Conservation (phyloP, 1,140 invertebrate species). For the Psilanteris sp. region DNA sequence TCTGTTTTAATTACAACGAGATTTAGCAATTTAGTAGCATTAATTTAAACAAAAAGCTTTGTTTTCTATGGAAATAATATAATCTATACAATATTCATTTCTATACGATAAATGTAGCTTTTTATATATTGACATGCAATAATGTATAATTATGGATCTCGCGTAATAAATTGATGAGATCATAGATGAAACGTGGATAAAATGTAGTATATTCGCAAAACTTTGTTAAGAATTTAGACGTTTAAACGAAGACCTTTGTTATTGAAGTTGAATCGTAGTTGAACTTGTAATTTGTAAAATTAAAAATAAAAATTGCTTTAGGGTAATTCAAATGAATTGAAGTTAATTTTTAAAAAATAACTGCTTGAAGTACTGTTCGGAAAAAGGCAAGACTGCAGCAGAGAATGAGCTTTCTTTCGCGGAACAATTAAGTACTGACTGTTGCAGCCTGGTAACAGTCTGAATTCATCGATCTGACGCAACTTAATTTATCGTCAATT, state of each 20-base stretch:
- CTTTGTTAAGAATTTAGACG: no score
- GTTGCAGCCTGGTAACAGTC: constrained; percentile 12
- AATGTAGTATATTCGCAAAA: no score
- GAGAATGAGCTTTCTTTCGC: constrained; percentile 20
- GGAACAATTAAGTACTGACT: constrained; percentile 21
- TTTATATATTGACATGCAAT: not conserved
- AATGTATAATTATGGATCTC: constrained; percentile 24
- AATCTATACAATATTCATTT: no score
- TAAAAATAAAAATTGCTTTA: not conserved
- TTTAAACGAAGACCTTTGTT: no score
- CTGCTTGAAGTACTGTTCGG: not conserved
- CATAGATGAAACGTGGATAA: no score
- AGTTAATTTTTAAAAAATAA: not conserved
- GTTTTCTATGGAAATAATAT: not conserved
- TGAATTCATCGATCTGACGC: constrained; percentile 14
- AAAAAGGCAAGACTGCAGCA: not conserved
- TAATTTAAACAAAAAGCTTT: constrained; percentile 5
- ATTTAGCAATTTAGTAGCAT: not conserved
- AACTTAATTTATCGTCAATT: constrained; percentile 27
- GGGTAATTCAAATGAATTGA: not conserved
- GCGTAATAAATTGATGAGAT: no score
- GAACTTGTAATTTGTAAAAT: not conserved
- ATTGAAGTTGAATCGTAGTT: not conserved
- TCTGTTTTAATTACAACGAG: constrained; percentile 26
- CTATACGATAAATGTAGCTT: no score